Evolutionary conservation across 2,888 invertebrate genomes (phyloP), one percentile per base, ranked within the genome.

Genomic region (Drosophila picticornis): DNA sequence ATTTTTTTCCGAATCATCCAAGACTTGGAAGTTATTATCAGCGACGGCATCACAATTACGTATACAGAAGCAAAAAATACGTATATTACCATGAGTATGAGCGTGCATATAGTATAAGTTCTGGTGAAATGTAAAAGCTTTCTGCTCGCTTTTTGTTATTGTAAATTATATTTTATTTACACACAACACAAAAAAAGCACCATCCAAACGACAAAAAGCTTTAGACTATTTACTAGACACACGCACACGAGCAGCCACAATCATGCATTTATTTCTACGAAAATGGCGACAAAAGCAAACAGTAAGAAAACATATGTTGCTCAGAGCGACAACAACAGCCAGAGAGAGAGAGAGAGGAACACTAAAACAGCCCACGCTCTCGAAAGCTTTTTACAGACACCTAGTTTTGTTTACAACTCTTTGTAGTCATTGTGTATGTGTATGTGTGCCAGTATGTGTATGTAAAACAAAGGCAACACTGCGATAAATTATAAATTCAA

Each of bases 401-500:
- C 64, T 53, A 78, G 74, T 77, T 82, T 87, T 88, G 86, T 90
- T 90, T 85, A 85, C 85, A 85, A 85, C 88, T 80, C 72, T 75
- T 60, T 34, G 51, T 61, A 63, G 50, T 36, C 25, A 10, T 16
- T 36, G 38, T 36, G 62, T 59, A 40, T 58, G 46, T n/a, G 25
- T 19, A 13, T 60, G 32, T 62, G 32, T 51, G 59, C 62, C 65
- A 59, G 64, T 56, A 69, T 31, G 53, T 46, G 66, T 58, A 73
- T 81, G 84, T 83, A 85, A 90, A 88, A 85, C 81, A 84, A 83
- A 90, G 81, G 88, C 84, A 84, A 90, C 78, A 78, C 82, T 78
- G 65, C 83, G 91, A 91, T 92, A 85, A 92, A 91, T 90, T 83
- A 82, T 73, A 87, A 85, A 83, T 88, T 91, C 91, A 92, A 93